These are phyloP conservation scores for Hypercompe scribonia DNA, from an alignment of 2,888 invertebrate genomes.

Conservation along the genomic window DNA sequence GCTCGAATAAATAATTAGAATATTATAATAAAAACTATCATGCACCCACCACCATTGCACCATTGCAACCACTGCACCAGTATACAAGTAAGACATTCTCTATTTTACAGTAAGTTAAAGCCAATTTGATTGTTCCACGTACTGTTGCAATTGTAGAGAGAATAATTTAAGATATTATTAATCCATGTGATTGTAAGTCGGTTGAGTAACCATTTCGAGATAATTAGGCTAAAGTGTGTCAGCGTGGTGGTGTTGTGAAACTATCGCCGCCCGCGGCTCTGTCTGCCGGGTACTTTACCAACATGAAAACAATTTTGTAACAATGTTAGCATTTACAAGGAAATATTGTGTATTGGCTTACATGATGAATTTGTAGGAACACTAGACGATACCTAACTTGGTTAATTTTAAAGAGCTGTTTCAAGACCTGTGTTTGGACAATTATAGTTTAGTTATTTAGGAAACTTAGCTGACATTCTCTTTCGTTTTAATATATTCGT, in stretches of 20 bases:
- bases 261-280: conserved; percentile 12
- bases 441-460: neutral
- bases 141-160: neutral
- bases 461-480: no score
- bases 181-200: conserved; percentile 34
- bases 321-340: neutral
- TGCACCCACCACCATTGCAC: neutral
- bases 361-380: neutral
- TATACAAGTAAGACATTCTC: neutral
- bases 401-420: neutral
- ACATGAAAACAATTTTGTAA: conserved; percentile 5
- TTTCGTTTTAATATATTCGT: no score
- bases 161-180: conserved; percentile 31
- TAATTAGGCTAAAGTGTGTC: conserved; percentile 30
- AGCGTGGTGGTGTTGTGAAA: conserved; percentile 24
- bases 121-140: neutral
- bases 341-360: neutral
- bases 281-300: conserved; percentile 8
- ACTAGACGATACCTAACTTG: neutral
- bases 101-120: neutral
- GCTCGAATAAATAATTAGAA: no score
- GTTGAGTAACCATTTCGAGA: conserved; percentile 21
- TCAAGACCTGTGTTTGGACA: neutral
- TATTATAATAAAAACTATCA: neutral
- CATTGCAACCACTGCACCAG: neutral